Percentiles rank a stretch among this genome's conserved stretches.
phyloP scores from a whole-genome alignment of 2,888 invertebrate species.

The Troglohyphantes excavatus region DNA sequence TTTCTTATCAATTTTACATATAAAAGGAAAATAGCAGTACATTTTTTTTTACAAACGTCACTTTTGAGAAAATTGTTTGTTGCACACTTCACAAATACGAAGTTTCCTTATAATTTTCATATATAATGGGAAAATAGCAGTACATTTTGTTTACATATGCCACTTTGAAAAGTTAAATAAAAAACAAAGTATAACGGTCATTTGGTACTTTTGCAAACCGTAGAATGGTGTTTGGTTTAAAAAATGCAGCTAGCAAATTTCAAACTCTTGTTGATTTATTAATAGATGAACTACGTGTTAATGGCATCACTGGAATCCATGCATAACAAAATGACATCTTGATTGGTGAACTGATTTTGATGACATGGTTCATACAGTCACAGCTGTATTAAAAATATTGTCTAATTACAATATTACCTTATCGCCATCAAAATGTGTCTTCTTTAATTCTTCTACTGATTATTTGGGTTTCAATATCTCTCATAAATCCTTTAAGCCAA shows the following conservation, averaged over 20 bases:
- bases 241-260: constrained; percentile 18
- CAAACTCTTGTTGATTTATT: constrained; percentile 9
- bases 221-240: constrained; percentile 11
- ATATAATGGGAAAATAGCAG: too few relatives aligned
- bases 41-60: too few relatives aligned
- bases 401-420: constrained; percentile 4
- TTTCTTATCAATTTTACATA: too few relatives aligned
- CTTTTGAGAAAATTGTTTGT: too few relatives aligned
- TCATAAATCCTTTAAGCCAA: not conserved
- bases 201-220: constrained; percentile 30
- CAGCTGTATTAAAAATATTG: not conserved
- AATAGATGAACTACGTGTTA: not conserved
- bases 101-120: too few relatives aligned
- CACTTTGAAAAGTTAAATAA: too few relatives aligned
- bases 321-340: constrained; percentile 25
- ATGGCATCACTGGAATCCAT: not conserved
- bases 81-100: too few relatives aligned
- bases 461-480: constrained; percentile 23
- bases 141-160: too few relatives aligned
- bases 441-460: not conserved
- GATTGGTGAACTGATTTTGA: not conserved
- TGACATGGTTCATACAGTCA: not conserved
- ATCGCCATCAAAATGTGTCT: not conserved
- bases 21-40: too few relatives aligned
- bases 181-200: too few relatives aligned